Percentiles rank a stretch among this genome's conserved stretches.
Evolutionary conservation across 2,797 vertebrate species (phyloP).

Genomic region (Apogon hyalosoma): DNA sequence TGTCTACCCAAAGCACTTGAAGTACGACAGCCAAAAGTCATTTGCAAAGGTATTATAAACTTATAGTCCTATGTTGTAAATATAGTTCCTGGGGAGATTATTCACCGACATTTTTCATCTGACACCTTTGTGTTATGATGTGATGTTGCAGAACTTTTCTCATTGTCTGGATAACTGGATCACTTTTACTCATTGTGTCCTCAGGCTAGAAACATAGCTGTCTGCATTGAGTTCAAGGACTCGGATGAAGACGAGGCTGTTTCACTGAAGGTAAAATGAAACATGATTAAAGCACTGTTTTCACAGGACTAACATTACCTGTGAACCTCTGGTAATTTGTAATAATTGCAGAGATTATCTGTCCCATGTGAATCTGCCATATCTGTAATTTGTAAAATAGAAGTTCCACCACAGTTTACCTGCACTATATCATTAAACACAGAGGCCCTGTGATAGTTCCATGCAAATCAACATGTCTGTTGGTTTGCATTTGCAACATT

Average conservation of each 20-base stretch:
- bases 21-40: constrained; percentile 95
- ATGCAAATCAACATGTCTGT: too few species aligned
- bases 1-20: constrained; percentile 94
- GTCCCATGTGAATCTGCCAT: too few species aligned
- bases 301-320: too few species aligned
- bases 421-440: too few species aligned
- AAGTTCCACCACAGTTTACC: too few species aligned
- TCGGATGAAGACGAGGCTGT: constrained; percentile 94
- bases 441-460: too few species aligned
- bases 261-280: constrained; percentile 73
- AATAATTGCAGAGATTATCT: too few species aligned
- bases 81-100: neutral
- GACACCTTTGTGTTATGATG: neutral
- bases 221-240: constrained; percentile 96
- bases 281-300: neutral
- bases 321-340: constrained; percentile 71
- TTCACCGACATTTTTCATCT: neutral
- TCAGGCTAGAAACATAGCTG: constrained; percentile 96
- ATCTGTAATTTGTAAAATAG: too few species aligned
- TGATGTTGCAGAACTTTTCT: constrained; percentile 21
- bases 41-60: constrained; percentile 90
- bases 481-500: too few species aligned
- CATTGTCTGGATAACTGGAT: constrained; percentile 11
- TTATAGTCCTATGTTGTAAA: constrained; percentile 44
- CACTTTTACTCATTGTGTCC: constrained; percentile 10